A percentile compares a stretch with the other conserved stretches of the same genome.
These are phyloP conservation scores for Aurelia aurita DNA, from an alignment of 30 jellyfish, hydroid and myxozoan species.

Conservation along the genomic window DNA sequence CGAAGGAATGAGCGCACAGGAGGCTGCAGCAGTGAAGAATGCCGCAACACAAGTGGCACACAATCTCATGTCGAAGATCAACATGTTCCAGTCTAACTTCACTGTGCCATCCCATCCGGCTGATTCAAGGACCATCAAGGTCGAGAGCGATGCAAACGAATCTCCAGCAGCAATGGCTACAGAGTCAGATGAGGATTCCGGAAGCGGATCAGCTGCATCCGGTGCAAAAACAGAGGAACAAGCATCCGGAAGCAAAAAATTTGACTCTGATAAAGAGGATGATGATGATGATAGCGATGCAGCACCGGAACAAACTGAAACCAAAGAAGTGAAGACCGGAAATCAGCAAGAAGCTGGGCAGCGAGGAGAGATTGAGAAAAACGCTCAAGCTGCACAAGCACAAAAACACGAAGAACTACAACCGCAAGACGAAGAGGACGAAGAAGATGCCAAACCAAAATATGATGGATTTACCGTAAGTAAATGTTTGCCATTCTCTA, in stretches of 20 bases:
- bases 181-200: conserved; percentile 58
- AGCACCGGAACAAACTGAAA: conserved; percentile 40
- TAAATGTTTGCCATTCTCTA: neutral
- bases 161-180: conserved; percentile 14
- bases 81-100: conserved; percentile 31
- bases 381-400: conserved; percentile 23
- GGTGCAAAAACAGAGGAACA: conserved; percentile 38
- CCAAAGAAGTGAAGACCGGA: conserved; percentile 39
- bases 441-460: conserved; percentile 69
- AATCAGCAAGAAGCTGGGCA: conserved; percentile 52
- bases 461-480: conserved; percentile 74
- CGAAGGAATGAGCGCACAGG: conserved; percentile 25
- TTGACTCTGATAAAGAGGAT: conserved; percentile 54
- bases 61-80: conserved; percentile 24
- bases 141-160: conserved; percentile 42
- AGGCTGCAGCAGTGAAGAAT: conserved; percentile 7
- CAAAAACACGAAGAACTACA: conserved; percentile 75
- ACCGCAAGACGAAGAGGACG: conserved; percentile 77
- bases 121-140: conserved; percentile 44
- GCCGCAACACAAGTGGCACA: conserved; percentile 49
- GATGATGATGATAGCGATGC: conserved; percentile 49
- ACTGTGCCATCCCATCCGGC: conserved; percentile 47
- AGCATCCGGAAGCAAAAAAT: conserved; percentile 34
- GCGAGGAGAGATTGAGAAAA: conserved; percentile 54
- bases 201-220: conserved; percentile 61